Base-by-base conservation (phyloP, 2,888 invertebrate species). In the Clitarchus hookeri region DNA sequence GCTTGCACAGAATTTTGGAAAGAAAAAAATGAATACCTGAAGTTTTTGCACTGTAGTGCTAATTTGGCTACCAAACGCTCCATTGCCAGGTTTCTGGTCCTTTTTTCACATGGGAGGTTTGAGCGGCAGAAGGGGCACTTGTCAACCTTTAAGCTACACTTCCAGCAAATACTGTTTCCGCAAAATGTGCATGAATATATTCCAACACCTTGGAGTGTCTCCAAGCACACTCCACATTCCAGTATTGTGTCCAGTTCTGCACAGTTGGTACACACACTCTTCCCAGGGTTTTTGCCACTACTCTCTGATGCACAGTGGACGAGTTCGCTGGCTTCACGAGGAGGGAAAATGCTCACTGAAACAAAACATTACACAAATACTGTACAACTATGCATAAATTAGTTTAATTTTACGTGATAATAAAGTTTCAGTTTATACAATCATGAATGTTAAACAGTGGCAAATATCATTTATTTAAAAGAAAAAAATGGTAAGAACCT, bases 11-110 rank as follows among this genome's bases (percentile, higher is more conserved):
- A 48, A 9, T 48, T 48, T 65, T 65, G 0, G 0, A 23, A 65
- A 65, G 16, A n/a, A 23, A 16, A 23, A 23, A 23, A 36, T 65
- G 13, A 13, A 13, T 82, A 82, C 82, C 82, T 82, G 82, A 36
- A 82, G 82, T 82, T 82, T 82, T 82, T 82, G 44, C 82, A 82
- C 82, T 27, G 82, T 9, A 82, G 82, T 82, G 82, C 82, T 82
- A 82, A n/a, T 82, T 82, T 82, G 44, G 82, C 82, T 82, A 82
- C 36, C 27, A 82, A n/a, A 16, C 82, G 82, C 82, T 82, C 82
- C 82, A 82, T 82, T 19, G 36, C 82, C 82, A 82, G 82, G 13
- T 82, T 82, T 13, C 82, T 82, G 27, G 23, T 44, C 82, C 82
- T 26, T 27, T 23, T 16, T 13, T 82, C 82, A 23, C 16, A 44